Conservation (phyloP, 2,113 vertebrate genomes). For the Cebidichthys violaceus region DNA sequence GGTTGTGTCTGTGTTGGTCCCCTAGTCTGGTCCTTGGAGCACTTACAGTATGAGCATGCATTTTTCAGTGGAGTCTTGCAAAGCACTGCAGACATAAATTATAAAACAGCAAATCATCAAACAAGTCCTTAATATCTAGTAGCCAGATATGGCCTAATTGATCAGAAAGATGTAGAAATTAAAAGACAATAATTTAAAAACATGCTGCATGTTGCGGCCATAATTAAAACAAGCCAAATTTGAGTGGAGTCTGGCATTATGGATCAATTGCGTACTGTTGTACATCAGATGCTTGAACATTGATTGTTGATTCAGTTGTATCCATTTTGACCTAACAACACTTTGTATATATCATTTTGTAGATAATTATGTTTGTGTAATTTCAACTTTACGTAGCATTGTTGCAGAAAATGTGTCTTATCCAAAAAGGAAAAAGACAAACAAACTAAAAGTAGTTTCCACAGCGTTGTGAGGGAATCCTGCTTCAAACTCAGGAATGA, state of each 20-base stretch:
- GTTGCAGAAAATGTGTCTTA: not conserved
- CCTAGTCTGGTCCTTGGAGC: constrained; percentile 9
- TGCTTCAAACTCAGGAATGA: constrained; percentile 8
- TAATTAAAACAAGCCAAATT: not conserved
- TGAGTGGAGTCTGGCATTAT: not conserved
- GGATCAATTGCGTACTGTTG: not conserved
- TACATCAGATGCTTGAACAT: too few relatives aligned
- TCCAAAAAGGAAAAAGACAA: not conserved
- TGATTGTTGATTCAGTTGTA: too few relatives aligned
- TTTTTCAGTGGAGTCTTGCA: constrained; percentile 27
- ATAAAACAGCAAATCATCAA: constrained; percentile 26
- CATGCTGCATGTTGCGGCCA: not conserved
- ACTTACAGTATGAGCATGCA: constrained; percentile 9
- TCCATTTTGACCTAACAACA: too few relatives aligned
- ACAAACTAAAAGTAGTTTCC: constrained; percentile 6
- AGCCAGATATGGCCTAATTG: not conserved
- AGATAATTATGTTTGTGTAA: not conserved
- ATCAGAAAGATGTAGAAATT: constrained; percentile 2
- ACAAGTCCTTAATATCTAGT: constrained; percentile 21
- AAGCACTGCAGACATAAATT: not conserved
- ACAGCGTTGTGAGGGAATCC: constrained; percentile 12
- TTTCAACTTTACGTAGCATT: not conserved
- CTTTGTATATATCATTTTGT: not conserved
- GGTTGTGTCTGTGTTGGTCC: constrained; percentile 7
- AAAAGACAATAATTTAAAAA: not conserved